Evolutionary conservation across 2,113 vertebrate species (phyloP), one percentile per base, ranked within the genome.

Genomic region (Myocastor coypus): DNA sequence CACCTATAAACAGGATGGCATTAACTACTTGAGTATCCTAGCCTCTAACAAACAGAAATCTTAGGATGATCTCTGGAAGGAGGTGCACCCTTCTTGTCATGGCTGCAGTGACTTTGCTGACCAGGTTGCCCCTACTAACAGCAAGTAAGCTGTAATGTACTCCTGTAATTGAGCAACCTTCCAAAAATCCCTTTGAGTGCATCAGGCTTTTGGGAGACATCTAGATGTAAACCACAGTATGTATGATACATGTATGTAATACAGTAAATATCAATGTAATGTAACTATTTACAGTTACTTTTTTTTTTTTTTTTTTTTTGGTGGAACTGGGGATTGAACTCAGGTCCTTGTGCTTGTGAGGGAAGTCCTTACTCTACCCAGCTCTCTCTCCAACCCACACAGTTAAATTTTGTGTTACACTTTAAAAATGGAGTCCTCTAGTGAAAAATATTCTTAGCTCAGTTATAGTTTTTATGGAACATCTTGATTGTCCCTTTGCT

Each of bases 401-500:
- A 46, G 46, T 46, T 46, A 46, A 4, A 46, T 57, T 69, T 57
- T 69, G n/a, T 20, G 68, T 69, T 69, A 69, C 68, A n/a, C 34
- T 69, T 69, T 69, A n/a, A 95, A 95, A 85, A 52, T 57, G 24
- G 91, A 80, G 80, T 50, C 24, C 17, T 68, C 22, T 66, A 50
- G 75, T 12, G 57, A 46, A 52, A 77, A 68, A 42, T 28, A 12
- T 52, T 77, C 64, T 16, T 16, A 19, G 20, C n/a, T 87, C 46
- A 17, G 4, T 93, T 95, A 52, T 3, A 83, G 14, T 87, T 4
- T 37, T 73, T 64, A 30, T 24, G 78, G 61, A 95, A 30, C 10
- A 81, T 63, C 24, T 81, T 89, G 61, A 82, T 86, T 94, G 80
- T 26, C 78, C 40, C 73, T 86, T 34, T 75, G 20, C 34, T 90